Conservation (phyloP, 2,888 invertebrate species). For the Galeruca laticollis region DNA sequence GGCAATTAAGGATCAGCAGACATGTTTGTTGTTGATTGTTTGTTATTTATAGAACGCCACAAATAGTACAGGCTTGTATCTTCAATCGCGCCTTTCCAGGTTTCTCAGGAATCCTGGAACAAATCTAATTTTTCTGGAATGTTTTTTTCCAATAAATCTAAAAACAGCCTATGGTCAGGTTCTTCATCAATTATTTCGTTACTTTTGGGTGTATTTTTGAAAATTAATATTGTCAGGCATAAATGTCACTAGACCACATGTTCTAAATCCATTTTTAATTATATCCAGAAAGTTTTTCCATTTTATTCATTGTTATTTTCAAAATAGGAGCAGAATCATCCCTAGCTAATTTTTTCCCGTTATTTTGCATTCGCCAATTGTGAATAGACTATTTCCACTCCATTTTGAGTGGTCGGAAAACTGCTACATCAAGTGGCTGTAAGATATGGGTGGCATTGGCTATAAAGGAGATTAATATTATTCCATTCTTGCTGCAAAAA, state of each 20-base stretch:
- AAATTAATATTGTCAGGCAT: too few species aligned
- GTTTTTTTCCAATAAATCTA: slow-evolving; percentile 35
- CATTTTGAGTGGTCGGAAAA: slow-evolving; percentile 35
- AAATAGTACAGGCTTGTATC: too few species aligned
- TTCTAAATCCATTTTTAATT: slow-evolving; percentile 19
- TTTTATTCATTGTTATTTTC: slow-evolving; percentile 17
- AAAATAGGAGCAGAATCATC: too few species aligned
- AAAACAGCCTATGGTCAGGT: too few species aligned
- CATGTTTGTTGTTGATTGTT: slow-evolving; percentile 22
- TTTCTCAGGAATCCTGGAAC: slow-evolving; percentile 30
- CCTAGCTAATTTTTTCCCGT: too few species aligned
- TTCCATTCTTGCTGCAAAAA: too few species aligned
- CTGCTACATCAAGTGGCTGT: slow-evolving; percentile 27
- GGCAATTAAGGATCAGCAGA: slow-evolving; percentile 23
- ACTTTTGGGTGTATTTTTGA: too few species aligned
- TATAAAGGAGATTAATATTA: too few species aligned
- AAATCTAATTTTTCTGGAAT: slow-evolving; percentile 33
- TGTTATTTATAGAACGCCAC: slow-evolving; percentile 19
- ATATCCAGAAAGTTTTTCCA: slow-evolving; percentile 22
- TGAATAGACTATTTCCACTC: slow-evolving; percentile 30
- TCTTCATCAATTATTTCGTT: too few species aligned
- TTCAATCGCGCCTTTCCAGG: too few species aligned
- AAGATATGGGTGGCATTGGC: slow-evolving; percentile 27
- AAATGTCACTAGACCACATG: too few species aligned
- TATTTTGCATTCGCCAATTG: too few species aligned